phyloP scores from a whole-genome alignment of 1,140 invertebrate species.

The Nasonia giraulti region DNA sequence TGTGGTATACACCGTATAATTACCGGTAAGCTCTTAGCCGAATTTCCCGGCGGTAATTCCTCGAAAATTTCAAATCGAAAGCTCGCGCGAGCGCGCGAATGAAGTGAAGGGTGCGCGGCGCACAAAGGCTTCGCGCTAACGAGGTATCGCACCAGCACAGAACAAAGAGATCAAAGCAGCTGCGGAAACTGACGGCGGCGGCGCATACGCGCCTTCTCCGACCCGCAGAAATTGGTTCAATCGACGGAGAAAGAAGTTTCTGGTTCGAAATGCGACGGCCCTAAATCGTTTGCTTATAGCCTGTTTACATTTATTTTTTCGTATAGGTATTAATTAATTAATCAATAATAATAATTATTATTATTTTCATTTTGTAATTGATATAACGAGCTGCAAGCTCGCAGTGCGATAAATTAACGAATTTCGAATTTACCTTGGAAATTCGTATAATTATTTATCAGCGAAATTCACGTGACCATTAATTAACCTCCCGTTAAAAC shows the following conservation, averaged over 20 bases:
- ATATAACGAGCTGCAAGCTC: too few species aligned
- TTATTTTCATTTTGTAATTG: too few species aligned
- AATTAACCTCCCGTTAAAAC: too few species aligned
- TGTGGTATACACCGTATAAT: not conserved
- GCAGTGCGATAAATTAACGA: too few species aligned
- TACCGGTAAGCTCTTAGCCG: not conserved
- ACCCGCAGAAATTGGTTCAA: conserved; percentile 10
- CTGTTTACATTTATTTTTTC: not conserved
- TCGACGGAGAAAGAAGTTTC: conserved; percentile 17
- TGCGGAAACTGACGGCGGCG: not conserved
- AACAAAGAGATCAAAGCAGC: conserved; percentile 37
- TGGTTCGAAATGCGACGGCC: not conserved
- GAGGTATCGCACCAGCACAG: conserved; percentile 1
- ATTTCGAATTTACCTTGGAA: too few species aligned
- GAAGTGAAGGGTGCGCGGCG: not conserved
- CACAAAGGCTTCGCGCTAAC: conserved; percentile 20
- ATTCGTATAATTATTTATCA: too few species aligned
- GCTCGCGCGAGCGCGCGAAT: not conserved
- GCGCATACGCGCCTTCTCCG: not conserved
- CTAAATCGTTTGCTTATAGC: not conserved
- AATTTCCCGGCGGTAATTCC: not conserved
- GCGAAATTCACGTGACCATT: too few species aligned
- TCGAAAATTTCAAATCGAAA: not conserved
- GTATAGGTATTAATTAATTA: too few species aligned
- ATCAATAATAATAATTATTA: too few species aligned